Conservation (phyloP, 2,797 vertebrate species). For the Siniperca undulata region DNA sequence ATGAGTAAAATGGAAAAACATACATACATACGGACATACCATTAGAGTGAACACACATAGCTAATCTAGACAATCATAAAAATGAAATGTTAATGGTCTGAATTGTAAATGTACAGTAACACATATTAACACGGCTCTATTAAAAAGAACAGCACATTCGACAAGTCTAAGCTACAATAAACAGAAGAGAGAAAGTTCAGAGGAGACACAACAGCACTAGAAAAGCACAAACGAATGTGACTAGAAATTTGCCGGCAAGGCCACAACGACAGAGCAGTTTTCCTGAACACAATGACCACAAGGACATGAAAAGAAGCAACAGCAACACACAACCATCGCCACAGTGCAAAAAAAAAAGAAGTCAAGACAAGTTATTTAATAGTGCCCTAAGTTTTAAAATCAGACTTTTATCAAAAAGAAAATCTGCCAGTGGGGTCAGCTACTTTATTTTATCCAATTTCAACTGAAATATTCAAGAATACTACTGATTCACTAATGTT, state of each 20-base stretch:
- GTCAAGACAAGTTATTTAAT: not conserved
- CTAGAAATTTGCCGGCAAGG: not conserved
- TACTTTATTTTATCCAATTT: not conserved
- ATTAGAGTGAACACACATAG: constrained; percentile 16
- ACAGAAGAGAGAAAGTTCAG: not conserved
- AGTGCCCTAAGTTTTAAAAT: not conserved
- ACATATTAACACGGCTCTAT: constrained; percentile 13
- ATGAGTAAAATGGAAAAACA: constrained; percentile 4
- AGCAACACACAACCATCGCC: constrained; percentile 24
- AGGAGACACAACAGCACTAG: not conserved
- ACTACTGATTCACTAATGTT: not conserved
- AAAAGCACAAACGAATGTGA: constrained; percentile 21
- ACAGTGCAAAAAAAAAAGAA: constrained; percentile 16
- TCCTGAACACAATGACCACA: constrained; percentile 18
- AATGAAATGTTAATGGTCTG: not conserved
- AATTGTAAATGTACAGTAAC: not conserved
- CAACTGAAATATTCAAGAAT: not conserved
- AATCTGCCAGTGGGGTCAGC: not conserved
- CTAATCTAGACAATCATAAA: not conserved
- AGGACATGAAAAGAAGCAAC: constrained; percentile 21
- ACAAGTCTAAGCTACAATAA: constrained; percentile 13
- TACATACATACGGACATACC: constrained; percentile 24
- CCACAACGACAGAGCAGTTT: constrained; percentile 7
- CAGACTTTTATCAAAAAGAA: not conserved
- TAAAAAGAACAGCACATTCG: constrained; percentile 19